phyloP scores from a whole-genome alignment of 2,888 invertebrate genomes.

The Synanthedon formicaeformis region DNA sequence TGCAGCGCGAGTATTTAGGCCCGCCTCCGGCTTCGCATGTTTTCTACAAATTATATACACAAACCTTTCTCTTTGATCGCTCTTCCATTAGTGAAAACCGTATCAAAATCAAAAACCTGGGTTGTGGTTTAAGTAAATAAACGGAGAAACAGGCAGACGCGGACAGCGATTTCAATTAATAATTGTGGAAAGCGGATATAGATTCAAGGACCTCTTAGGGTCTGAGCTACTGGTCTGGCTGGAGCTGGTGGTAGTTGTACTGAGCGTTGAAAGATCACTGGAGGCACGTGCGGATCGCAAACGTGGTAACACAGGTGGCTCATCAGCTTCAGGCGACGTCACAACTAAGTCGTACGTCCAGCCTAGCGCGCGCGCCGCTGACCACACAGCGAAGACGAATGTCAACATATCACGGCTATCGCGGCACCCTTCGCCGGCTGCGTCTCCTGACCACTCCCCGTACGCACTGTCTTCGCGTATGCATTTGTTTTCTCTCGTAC shows the following conservation, averaged over 20 bases:
- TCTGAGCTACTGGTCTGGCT: conserved; percentile 59
- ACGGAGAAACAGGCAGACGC: too few species aligned
- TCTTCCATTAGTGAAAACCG: too few species aligned
- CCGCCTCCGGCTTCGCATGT: too few species aligned
- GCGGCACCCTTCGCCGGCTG: conserved; percentile 34
- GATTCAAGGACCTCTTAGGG: conserved; percentile 47
- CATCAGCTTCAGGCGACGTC: conserved; percentile 39
- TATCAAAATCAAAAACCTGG: too few species aligned
- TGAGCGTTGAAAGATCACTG: conserved; percentile 62
- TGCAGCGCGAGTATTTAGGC: too few species aligned
- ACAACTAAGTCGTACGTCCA: conserved; percentile 42
- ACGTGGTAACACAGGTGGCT: conserved; percentile 51
- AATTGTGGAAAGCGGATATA: too few species aligned
- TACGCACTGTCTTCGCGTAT: conserved; percentile 28
- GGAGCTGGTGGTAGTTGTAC: conserved; percentile 61
- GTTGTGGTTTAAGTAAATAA: too few species aligned
- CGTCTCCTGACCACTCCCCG: conserved; percentile 39
- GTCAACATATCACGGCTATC: conserved; percentile 66
- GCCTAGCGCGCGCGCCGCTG: conserved; percentile 72
- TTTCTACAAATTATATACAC: too few species aligned
- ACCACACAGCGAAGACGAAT: conserved; percentile 73
- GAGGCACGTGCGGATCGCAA: conserved; percentile 62
- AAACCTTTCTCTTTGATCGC: too few species aligned
- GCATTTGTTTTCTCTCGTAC: conserved; percentile 40
- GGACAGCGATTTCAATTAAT: too few species aligned